Evolutionary conservation across 2,113 vertebrate genomes (phyloP), one percentile per base, ranked within the genome.

Genomic region (Nematolebias whitei): DNA sequence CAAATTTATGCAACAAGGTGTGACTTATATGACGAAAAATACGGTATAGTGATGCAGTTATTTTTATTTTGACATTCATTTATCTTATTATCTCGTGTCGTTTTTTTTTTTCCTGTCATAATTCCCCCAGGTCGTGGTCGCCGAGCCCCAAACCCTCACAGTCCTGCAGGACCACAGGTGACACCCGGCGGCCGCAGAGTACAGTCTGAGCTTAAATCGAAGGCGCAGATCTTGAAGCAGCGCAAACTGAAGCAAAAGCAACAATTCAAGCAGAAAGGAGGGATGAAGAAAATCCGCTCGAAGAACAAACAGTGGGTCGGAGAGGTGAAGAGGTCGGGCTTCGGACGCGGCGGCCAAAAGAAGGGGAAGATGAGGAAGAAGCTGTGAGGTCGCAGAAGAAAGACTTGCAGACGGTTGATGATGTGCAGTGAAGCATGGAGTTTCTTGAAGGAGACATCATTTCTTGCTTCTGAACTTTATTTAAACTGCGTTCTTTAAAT

Each of bases 301-400:
- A 92, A 91, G 49, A 93, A 83, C 88, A 90, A 90, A 50, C 91
- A 90, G 82, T 92, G 81, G 0, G 74, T 92, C 10, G 91, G 83
- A 41, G 93, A 97, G 40, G 88, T 98, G 35, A 94, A 87, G 83
- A 94, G 79, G 52, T 94, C 93, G 0, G 96, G 96, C 1, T 98
- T 98, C 0, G 97, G 98, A 15, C 91, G 96, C 0, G 89, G 83
- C 0, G 2, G 38, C 0, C 68, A 81, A 19, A 95, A 93, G 83
- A 98, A 97, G 84, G 96, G 97, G 76, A 98, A 98, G 85, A 90
- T 98, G 93, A 91, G 85, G 68, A 98, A 97, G 88, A 93, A 57
- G 78, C 63, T 96, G 84, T 98, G 71, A 94, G 2, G 59, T 79
- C 14, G 0, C 24, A 1, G 19, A 47, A 10, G 15, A 35, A 12